These are phyloP conservation scores for Drosophila pseudoananassae DNA, from an alignment of 1,140 invertebrate genomes.

Conservation along the genomic window DNA sequence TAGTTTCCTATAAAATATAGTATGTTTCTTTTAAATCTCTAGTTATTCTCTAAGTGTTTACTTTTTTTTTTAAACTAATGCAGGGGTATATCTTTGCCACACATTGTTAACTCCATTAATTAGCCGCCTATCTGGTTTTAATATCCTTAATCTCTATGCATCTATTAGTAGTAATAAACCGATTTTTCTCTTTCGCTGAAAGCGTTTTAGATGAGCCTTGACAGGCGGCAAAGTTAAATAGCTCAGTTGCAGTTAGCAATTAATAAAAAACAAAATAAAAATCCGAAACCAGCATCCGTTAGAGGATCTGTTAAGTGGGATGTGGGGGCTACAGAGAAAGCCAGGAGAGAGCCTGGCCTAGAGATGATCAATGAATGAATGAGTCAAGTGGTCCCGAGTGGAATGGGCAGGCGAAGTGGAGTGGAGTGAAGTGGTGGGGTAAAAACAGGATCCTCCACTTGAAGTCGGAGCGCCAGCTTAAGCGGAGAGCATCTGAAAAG, in stretches of 20 bases:
- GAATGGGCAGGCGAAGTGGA: constrained; percentile 9
- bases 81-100: not conserved
- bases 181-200: not conserved
- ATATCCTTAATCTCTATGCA: constrained; percentile 8
- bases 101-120: constrained; percentile 23
- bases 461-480: constrained; percentile 41
- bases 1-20: too few species aligned
- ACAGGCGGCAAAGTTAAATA: constrained; percentile 42
- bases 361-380: constrained; percentile 54
- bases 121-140: constrained; percentile 1
- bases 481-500: not conserved
- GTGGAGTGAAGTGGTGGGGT: constrained; percentile 1
- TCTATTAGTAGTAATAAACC: constrained; percentile 21
- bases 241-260: constrained; percentile 4
- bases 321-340: constrained; percentile 9
- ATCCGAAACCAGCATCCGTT: constrained; percentile 10
- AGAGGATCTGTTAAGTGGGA: too few species aligned
- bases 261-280: constrained; percentile 36
- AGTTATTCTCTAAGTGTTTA: too few species aligned
- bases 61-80: not conserved
- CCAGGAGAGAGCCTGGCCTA: constrained; percentile 17
- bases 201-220: constrained; percentile 23
- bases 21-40: too few species aligned
- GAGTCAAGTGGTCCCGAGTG: constrained; percentile 42
- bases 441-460: constrained; percentile 52